Evolutionary conservation across 2,888 invertebrate genomes (phyloP), one percentile per base, ranked within the genome.

Genomic region (Pammene aurita): DNA sequence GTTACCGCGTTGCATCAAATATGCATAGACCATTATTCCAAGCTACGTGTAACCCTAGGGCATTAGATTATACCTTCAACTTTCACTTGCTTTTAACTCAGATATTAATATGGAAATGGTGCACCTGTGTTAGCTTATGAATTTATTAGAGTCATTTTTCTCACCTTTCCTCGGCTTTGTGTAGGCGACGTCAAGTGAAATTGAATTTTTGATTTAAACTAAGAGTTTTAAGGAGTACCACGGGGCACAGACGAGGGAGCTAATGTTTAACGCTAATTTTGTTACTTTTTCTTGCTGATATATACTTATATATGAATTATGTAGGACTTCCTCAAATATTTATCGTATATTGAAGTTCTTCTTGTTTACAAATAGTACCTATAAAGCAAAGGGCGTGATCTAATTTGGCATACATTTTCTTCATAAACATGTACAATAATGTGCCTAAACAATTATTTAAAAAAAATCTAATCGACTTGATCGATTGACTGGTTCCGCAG

Each of bases 41-140:
- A 62, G 41, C 14, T 62, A 13, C 48, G 11, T 13, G 38, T 11
- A 46, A 41, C 44, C 66, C 58, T 54, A 66, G 58, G 34, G 58
- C 11, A 58, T 50, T 48, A 50, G 11, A 14, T 66, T 58, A 50
- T 44, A 26, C 46, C 26, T 57, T 42, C 14, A 48, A 61, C 67
- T 62, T 67, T 62, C 61, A 55, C 67, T 56, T 26, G 48, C 56
- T 63, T 67, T 63, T 35, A 48, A 62, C 62, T 68, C 52, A 46
- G 18, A 14, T 57, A 68, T 68, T 68, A 67, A 42, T 64, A 68
- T 64, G 68, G 56, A 63, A 67, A 57, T 68, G 68, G 57, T 58
- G 68, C 58, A 64, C 58, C 68, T 58, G 68, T 67, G 67, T 42
- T 57, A 14, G 57, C 63, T 44, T 63, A 46, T 68, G 64, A 58